A percentile compares a stretch with the other conserved stretches of the same genome.
These are phyloP conservation scores for Gymnothorax reevesii DNA, from an alignment of 2,797 vertebrate species.

Conservation along the genomic window DNA sequence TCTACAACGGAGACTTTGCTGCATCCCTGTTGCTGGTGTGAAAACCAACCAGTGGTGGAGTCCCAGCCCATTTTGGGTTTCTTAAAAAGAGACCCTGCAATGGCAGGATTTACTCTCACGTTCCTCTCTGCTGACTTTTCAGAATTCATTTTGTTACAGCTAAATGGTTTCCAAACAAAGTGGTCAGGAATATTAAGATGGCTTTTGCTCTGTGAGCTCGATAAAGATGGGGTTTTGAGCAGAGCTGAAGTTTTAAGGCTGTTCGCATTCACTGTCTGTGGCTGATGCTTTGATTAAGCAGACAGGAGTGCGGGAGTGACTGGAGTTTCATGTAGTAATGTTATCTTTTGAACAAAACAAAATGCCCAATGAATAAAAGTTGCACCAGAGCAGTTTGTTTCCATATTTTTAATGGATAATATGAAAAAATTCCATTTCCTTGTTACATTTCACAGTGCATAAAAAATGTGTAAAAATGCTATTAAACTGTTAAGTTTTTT, in stretches of 20 bases:
- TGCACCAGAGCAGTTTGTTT: not conserved
- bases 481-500: not conserved
- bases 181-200: not conserved
- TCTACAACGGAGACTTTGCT: not conserved
- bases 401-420: not conserved
- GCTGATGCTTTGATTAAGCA: not conserved
- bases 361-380: constrained; percentile 18
- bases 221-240: not conserved
- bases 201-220: not conserved
- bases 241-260: not conserved
- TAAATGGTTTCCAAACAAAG: not conserved
- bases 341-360: not conserved
- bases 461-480: not conserved
- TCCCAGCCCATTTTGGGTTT: not conserved
- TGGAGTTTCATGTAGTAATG: not conserved
- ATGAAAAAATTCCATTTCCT: not conserved
- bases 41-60: not conserved
- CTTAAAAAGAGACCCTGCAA: not conserved
- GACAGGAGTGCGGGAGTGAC: not conserved
- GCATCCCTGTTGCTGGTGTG: not conserved
- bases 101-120: not conserved
- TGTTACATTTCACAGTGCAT: not conserved
- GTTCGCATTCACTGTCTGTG: not conserved
- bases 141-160: not conserved
- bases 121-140: not conserved